Base-by-base conservation (phyloP, 2,888 invertebrate genomes). In the Muschampia plurimacula region DNA sequence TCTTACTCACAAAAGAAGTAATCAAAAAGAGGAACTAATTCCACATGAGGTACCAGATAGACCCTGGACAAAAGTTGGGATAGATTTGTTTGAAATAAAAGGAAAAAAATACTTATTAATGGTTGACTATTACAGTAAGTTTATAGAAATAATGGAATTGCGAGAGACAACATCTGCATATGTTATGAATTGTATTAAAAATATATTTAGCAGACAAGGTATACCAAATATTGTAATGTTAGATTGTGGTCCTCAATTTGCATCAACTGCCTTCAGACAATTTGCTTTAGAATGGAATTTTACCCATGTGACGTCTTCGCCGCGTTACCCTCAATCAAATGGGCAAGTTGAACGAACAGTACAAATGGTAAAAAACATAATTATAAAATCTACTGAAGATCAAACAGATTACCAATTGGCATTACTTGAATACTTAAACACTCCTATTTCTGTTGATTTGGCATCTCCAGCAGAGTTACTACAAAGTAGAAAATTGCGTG, bases 191-290 rank as follows among this genome's bases (percentile, higher is more conserved):
- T 39, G 39, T 7, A 3, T 62, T n/a, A 62, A 62, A n/a, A 62
- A 62, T 13, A 64, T 49, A 73, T 32, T 28, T 10, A 74, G 74
- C 13, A 36, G 28, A 22, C 80, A 81, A 75, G 46, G 66, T 64
- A 62, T 62, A 2, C 39, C 39, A 9, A 39, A 62, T n/a, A 39
- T 39, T n/a, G 32, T 62, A 32, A 39, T 62, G 13, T 39, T 7
- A 39, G 62, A 62, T 62, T 39, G 39, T 39, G 62, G 62, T 13
- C 62, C 62, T 9, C 36, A 62, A 15, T 62, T 62, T 60, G 9
- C 36, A 4, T 60, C 60, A 28, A 12, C 2, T 12, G 4, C 36
- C 7, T 62, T 62, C n/a, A 62, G n/a, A 62, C 12, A 62, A 39
- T 69, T 32, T 44, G 15, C 41, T 15, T n/a, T 13, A 15, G 44